Percentiles rank a stretch among this genome's conserved stretches.
Conservation (phyloP, 2,113 vertebrate species). For the Sturnus vulgaris region DNA sequence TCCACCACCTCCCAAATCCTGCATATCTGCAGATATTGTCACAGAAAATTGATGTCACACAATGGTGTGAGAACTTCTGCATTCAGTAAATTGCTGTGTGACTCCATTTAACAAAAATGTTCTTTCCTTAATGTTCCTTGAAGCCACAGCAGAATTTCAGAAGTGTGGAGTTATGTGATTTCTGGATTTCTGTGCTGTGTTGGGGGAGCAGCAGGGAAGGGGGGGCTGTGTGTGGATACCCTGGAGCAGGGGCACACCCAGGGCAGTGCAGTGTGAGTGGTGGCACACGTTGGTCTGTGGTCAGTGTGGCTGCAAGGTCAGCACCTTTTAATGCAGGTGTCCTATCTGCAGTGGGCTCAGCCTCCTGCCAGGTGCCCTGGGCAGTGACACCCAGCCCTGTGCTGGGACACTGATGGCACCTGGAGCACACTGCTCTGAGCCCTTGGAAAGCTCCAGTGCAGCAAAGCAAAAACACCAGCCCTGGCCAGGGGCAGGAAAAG, state of each 20-base stretch:
- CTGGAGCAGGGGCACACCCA: background rate
- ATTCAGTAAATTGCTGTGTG: background rate
- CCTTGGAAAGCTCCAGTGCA: background rate
- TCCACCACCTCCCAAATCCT: background rate
- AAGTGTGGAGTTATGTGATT: background rate
- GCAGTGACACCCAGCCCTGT: background rate
- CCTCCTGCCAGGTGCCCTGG: background rate
- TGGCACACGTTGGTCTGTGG: background rate
- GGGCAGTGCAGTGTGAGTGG: background rate
- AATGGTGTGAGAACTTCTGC: background rate
- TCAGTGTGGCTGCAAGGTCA: background rate
- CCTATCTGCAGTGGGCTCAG: background rate
- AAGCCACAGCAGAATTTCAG: background rate
- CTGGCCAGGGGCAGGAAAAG: background rate
- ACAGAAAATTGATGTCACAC: background rate
- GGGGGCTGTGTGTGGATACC: background rate
- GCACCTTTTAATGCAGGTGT: background rate
- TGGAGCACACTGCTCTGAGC: accelerated
- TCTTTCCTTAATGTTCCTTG: background rate
- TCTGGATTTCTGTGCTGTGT: background rate
- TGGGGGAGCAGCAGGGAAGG: background rate
- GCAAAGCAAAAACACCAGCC: background rate
- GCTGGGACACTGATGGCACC: background rate
- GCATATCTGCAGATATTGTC: background rate
- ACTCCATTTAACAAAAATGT: background rate